Conservation (phyloP, 2,113 vertebrate species). For the Melanocharis versteri region DNA sequence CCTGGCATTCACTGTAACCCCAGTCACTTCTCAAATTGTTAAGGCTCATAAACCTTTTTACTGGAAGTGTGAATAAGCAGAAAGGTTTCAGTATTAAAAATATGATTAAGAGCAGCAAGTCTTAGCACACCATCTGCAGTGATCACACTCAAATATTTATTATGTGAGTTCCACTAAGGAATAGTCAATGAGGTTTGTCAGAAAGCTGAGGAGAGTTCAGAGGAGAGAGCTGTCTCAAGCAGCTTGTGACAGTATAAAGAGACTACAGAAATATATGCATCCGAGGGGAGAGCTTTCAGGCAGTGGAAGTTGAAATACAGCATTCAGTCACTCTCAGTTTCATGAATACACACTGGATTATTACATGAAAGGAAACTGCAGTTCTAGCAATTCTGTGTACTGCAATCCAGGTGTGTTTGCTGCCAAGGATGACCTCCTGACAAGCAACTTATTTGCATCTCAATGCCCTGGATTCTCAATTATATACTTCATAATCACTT, state of each 20-base stretch:
- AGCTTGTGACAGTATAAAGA: conserved; percentile 32
- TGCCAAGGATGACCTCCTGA: background rate
- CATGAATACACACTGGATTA: background rate
- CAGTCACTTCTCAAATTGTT: background rate
- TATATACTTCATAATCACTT: background rate
- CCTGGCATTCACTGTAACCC: background rate
- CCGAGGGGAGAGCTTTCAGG: conserved; percentile 18
- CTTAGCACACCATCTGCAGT: conserved; percentile 15
- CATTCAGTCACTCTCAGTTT: background rate
- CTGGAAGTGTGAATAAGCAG: background rate
- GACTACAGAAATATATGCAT: conserved; percentile 19
- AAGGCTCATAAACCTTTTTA: conserved; percentile 1
- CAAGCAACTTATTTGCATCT: background rate
- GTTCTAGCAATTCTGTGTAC: background rate
- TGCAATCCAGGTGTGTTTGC: background rate
- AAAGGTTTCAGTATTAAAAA: conserved; percentile 6
- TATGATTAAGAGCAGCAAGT: background rate
- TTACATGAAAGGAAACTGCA: conserved; percentile 2
- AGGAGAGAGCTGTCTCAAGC: conserved; percentile 12
- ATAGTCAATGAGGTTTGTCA: conserved; percentile 33
- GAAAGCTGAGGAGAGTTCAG: conserved; percentile 9
- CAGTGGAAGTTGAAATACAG: background rate
- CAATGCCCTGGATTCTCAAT: background rate
- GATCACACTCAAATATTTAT: conserved; percentile 21
- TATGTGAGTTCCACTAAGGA: background rate